Evolutionary conservation across 1,140 invertebrate genomes (phyloP), one percentile per base, ranked within the genome.

Genomic region (Bombus confusus): DNA sequence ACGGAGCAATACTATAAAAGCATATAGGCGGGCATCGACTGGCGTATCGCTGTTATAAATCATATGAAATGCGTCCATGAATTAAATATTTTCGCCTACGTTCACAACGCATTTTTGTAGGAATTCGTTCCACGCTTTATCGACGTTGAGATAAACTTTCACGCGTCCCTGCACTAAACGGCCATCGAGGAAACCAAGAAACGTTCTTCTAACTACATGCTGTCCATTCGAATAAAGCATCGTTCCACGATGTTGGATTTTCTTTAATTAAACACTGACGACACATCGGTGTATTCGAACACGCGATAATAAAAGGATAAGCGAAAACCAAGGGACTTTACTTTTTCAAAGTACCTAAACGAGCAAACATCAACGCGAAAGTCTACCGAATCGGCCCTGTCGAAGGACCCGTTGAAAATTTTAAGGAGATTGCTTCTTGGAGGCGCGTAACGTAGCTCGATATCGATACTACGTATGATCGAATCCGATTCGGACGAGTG

Each of bases 41-140:
- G 9, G 28, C 57, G 75, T 77, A 77, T 77, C 75, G 57, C 57
- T 28, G 37, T 18, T 77, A 64, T 77, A 64, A 64, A 77, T 77
- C 75, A 41, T 28, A 22, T 37, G 37, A 34, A 78, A 78, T 64
- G 75, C 34, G 75, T 41, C 75, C 75, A 78, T 78, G 59, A 78
- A 78, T 78, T 64, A 78, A 78, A 78, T 78, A 78, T 78, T 66
- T 78, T 64, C 57, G 37, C 43, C 43, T 75, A 52, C 43, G 39
- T 64, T n/a, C 57, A 4, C 75, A 25, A 22, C 31, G 39, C 34
- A 28, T 25, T 57, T 59, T 59, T 62, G 25, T 41, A 28, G 8
- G 57, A 66, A 64, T 78, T 78, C 59, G 34, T 78, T 78, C 39
- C 75, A 41, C 75, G 3, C 64, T 78, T 64, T 78, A 78, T 78